Evolutionary conservation across 2,888 invertebrate species (phyloP), one percentile per base, ranked within the genome.

Genomic region (Anorthoa munda): DNA sequence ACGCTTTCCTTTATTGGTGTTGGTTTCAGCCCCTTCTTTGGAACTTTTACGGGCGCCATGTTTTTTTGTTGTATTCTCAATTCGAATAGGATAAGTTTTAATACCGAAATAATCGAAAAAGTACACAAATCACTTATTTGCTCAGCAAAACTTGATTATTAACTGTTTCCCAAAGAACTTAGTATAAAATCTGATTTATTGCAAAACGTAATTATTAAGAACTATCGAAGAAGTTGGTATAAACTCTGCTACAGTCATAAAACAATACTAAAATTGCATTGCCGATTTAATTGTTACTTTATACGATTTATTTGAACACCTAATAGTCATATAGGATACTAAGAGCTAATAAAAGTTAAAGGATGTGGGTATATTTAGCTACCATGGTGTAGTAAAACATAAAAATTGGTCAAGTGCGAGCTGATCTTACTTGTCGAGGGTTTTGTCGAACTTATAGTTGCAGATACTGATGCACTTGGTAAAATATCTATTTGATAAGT

Each of bases 321-420:
- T 39, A 59, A 15, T n/a, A 59, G 39, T 59, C 15, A 39, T 59
- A n/a, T 59, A n/a, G 13, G 13, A 39, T 59, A 15, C 7, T 39
- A 59, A 59, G 26, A 31, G n/a, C 39, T 39, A 39, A 2, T 59
- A 59, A n/a, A 39, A 59, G 1, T 13, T 15, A 15, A 39, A 59
- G n/a, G 9, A 59, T 15, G 1, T 50, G 26, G 23, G 26, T 50
- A 26, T 64, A 50, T 64, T n/a, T 50, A 50, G 31, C 50, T 26
- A 50, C n/a, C 11, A 9, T 11, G 7, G 11, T 12, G n/a, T 64
- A 64, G 31, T 50, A 50, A 50, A 50, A 50, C 13, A 9, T 9
- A 17, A 18, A 48, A 9, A 63, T 63, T 63, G 48, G 48, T 50
- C n/a, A 63, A 48, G 63, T 48, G 63, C 7, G 63, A 63, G 48